Base-by-base conservation (phyloP, 1,140 invertebrate species). In the Dufourea novaeangliae region DNA sequence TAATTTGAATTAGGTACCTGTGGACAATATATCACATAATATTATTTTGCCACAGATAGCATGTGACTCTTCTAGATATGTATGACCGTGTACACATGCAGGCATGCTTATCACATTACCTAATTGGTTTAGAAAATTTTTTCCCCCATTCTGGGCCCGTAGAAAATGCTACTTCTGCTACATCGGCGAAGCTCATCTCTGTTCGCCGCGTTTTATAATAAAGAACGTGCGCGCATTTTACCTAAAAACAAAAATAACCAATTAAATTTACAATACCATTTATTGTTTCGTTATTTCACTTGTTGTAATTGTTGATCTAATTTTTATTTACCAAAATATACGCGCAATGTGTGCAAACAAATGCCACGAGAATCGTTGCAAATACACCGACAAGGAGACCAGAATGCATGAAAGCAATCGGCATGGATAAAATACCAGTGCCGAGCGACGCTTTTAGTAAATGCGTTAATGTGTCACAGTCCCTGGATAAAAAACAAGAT, bases 361-460 rank as follows among this genome's bases (percentile, higher is more conserved):
- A 91, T 14, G 96, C 96, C 1, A 97, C 96, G 14, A 97, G 88
- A n/a, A 97, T 94, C 1, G 97, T 97, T 46, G 95, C 94, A 80
- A 97, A 92, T 64, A 97, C 94, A 41, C 97, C 97, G 39, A 96
- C 92, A 25, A 96, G 87, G 32, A 98, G 92, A 66, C 98, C 98
- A 8, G 97, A 94, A 88, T 95, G 94, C 87, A 95, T 95, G 85
- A 98, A 97, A 20, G 97, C 97, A 50, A 94, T 92, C 0, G 97
- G 97, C 97, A 98, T 98, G 17, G 97, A 96, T 73, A 98, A 92
- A 82, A 98, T 98, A 54, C 98, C 98, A 6, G 97, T 98, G 12
- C 98, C 98, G 57, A 98, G 94, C 17, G 97, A 97, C 12, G 96
- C 96, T 92, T 98, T 97, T 76, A 97, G 91, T 78, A 98, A 93